Conservation (phyloP, 2,888 invertebrate genomes). For the Pollenia amentaria region DNA sequence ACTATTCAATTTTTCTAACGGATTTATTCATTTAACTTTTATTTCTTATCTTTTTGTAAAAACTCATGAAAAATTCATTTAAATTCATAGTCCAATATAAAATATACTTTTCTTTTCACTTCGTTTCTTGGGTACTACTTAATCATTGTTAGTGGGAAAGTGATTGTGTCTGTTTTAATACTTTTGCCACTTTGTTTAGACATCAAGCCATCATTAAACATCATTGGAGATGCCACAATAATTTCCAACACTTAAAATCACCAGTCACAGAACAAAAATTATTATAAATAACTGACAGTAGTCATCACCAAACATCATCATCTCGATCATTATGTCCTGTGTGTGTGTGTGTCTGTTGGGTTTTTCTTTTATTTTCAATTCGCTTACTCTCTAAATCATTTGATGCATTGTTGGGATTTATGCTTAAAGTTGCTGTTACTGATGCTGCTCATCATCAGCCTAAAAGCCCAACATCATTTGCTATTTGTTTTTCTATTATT, state of each 20-base stretch:
- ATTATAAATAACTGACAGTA: slow-evolving; percentile 83
- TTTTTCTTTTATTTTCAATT: slow-evolving; percentile 1
- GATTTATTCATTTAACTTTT: slow-evolving; percentile 46
- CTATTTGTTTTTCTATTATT: slow-evolving; percentile 68
- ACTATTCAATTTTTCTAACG: slow-evolving; percentile 42
- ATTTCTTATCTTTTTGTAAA: slow-evolving; percentile 4
- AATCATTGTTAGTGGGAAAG: slow-evolving; percentile 47
- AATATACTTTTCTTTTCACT: slow-evolving; percentile 20
- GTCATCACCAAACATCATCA: slow-evolving; percentile 76
- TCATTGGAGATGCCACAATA: slow-evolving; percentile 67
- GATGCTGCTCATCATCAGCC: slow-evolving; percentile 52
- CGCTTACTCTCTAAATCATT: slow-evolving; percentile 43
- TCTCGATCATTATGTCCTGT: slow-evolving; percentile 46
- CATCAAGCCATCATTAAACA: slow-evolving; percentile 54
- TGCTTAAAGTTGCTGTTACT: background rate
- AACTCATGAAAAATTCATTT: slow-evolving; percentile 36
- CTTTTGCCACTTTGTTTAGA: slow-evolving; percentile 61
- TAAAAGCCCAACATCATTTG: slow-evolving; percentile 63
- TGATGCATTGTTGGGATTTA: slow-evolving; percentile 27
- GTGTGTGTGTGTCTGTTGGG: background rate
- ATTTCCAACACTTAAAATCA: slow-evolving; percentile 73
- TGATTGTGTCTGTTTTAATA: slow-evolving; percentile 49
- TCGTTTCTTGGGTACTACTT: slow-evolving; percentile 16
- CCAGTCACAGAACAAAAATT: slow-evolving; percentile 82
- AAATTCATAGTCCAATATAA: slow-evolving; percentile 52